These are phyloP conservation scores for Patella depressa DNA, from an alignment of 2,888 invertebrate species.

Conservation along the genomic window DNA sequence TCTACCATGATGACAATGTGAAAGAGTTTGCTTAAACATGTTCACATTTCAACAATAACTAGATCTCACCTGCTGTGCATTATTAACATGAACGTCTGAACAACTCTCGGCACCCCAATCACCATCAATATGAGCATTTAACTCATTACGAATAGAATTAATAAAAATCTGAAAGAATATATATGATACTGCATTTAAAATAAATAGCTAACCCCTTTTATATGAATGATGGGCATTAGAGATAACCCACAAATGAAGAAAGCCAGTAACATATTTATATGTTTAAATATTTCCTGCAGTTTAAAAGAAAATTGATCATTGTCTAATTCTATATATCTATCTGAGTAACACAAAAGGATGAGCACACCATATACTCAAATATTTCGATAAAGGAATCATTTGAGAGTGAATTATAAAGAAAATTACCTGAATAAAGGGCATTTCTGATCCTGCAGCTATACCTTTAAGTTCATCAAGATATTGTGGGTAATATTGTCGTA, in stretches of 20 bases:
- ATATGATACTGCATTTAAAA: not conserved
- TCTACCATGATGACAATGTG: too few species aligned
- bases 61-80: constrained; percentile 1
- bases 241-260: too few species aligned
- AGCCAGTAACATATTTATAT: too few species aligned
- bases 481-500: constrained; percentile 14
- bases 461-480: constrained; percentile 19
- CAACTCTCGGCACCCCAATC: constrained; percentile 11
- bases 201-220: not conserved
- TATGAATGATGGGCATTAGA: not conserved
- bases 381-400: too few species aligned
- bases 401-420: too few species aligned
- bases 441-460: constrained; percentile 19
- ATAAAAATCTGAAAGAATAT: constrained; percentile 12
- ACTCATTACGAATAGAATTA: constrained; percentile 14
- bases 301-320: too few species aligned
- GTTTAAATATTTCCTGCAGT: too few species aligned
- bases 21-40: too few species aligned
- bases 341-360: too few species aligned
- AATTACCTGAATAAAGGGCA: constrained; percentile 18
- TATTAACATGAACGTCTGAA: constrained; percentile 21
- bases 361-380: too few species aligned
- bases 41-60: too few species aligned
- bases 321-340: too few species aligned
- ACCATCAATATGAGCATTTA: constrained; percentile 17